Evolutionary conservation across 2,113 vertebrate genomes (phyloP).

Genomic region (Chaetodon auriga): DNA sequence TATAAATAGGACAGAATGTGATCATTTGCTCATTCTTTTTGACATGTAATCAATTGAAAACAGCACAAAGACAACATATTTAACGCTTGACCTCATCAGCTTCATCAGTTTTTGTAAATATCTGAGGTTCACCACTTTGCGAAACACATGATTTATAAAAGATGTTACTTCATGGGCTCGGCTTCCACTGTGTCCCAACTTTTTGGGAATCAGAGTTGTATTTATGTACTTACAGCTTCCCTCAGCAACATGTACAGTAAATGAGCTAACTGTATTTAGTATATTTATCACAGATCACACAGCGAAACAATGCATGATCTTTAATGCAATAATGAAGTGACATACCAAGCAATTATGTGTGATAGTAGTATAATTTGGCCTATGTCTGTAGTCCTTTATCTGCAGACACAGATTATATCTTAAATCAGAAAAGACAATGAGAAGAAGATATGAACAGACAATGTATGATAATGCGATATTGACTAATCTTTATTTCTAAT

Average conservation of each 20-base stretch:
- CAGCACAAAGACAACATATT: no score
- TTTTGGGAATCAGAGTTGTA: no score
- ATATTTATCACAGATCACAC: constrained; percentile 10
- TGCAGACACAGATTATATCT: background rate
- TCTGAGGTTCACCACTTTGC: no score
- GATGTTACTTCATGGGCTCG: no score
- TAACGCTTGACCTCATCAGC: no score
- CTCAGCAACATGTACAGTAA: background rate
- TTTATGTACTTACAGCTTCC: background rate
- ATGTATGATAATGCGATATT: background rate
- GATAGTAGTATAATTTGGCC: background rate
- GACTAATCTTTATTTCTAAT: background rate
- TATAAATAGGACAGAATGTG: no score
- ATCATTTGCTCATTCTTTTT: no score
- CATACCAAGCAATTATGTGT: background rate
- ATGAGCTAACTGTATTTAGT: background rate
- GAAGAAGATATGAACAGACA: background rate
- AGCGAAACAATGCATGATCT: background rate
- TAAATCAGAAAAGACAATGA: background rate
- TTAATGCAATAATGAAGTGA: background rate
- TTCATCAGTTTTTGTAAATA: no score
- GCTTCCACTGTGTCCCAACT: no score
- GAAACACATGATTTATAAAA: no score
- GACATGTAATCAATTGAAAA: no score
- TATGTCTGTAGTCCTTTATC: background rate